These are phyloP conservation scores for Tyrophagus putrescentiae DNA, from an alignment of 1,140 invertebrate genomes.

Conservation along the genomic window DNA sequence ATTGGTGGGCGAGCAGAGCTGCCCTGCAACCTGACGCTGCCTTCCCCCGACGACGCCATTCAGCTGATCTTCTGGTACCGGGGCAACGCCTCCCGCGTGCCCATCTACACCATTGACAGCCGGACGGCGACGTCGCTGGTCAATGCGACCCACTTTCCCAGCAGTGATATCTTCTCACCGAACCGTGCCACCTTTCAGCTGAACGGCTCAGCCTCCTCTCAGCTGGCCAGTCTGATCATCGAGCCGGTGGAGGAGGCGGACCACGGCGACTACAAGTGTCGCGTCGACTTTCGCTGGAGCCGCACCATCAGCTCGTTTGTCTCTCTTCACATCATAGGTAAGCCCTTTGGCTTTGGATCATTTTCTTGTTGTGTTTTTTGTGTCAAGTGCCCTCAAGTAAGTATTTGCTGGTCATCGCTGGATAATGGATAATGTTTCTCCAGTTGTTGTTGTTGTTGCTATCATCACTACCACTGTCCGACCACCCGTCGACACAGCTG, in stretches of 20 bases:
- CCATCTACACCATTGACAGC: constrained; percentile 27
- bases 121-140: not conserved
- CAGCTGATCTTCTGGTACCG: constrained; percentile 71
- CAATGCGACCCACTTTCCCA: constrained; percentile 24
- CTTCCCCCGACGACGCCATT: constrained; percentile 51
- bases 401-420: not conserved
- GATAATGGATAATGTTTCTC: not conserved
- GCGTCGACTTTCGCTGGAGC: constrained; percentile 60
- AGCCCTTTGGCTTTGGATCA: constrained; percentile 31
- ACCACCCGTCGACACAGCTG: no score
- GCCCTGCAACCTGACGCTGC: constrained; percentile 47
- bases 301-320: constrained; percentile 63
- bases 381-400: not conserved
- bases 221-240: not conserved
- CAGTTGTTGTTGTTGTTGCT: not conserved
- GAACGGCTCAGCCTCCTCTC: not conserved
- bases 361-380: not conserved
- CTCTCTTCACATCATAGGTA: constrained; percentile 62
- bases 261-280: constrained; percentile 28
- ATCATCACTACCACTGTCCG: no score
- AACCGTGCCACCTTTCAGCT: constrained; percentile 13
- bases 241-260: constrained; percentile 22
- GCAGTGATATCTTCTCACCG: constrained; percentile 18
- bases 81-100: constrained; percentile 34
- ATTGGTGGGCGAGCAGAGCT: constrained; percentile 55